Evolutionary conservation across 92 coral and sea anemone species (phyloP).

Genomic region (Phymanthus crucifer): DNA sequence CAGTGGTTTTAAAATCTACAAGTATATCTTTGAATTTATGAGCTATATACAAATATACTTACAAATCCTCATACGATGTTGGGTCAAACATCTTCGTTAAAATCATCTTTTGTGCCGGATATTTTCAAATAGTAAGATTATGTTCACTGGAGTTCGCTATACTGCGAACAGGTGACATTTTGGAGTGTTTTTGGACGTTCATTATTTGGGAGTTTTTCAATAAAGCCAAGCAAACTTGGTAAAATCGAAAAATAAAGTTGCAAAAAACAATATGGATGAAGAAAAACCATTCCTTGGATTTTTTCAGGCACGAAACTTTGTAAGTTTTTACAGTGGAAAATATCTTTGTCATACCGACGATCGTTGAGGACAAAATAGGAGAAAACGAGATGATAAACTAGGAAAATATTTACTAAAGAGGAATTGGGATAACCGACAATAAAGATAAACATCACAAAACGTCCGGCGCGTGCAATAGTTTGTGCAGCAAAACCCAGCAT

Average conservation of each 20-base stretch:
- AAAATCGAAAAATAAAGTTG: background rate
- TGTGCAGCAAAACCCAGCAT: conserved; percentile 9
- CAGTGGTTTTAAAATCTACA: background rate
- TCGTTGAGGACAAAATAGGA: background rate
- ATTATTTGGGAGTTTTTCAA: no score
- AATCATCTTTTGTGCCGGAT: background rate
- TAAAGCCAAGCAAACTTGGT: no score
- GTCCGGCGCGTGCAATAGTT: conserved; percentile 8
- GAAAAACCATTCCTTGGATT: background rate
- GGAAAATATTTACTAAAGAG: background rate
- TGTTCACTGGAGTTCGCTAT: no score
- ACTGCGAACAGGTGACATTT: no score
- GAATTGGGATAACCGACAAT: background rate
- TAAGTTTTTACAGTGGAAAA: background rate
- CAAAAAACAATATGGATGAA: background rate
- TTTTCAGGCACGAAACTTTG: background rate
- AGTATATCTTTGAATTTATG: background rate
- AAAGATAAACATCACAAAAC: background rate
- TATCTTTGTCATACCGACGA: background rate
- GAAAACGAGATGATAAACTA: background rate
- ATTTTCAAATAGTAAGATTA: background rate
- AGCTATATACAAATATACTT: conserved; percentile 7
- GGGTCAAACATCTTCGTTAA: background rate
- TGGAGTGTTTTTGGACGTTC: no score
- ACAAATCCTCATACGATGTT: background rate